These are phyloP conservation scores for Hydroisotoma schaefferi DNA, from an alignment of 2,888 invertebrate species.

Conservation along the genomic window DNA sequence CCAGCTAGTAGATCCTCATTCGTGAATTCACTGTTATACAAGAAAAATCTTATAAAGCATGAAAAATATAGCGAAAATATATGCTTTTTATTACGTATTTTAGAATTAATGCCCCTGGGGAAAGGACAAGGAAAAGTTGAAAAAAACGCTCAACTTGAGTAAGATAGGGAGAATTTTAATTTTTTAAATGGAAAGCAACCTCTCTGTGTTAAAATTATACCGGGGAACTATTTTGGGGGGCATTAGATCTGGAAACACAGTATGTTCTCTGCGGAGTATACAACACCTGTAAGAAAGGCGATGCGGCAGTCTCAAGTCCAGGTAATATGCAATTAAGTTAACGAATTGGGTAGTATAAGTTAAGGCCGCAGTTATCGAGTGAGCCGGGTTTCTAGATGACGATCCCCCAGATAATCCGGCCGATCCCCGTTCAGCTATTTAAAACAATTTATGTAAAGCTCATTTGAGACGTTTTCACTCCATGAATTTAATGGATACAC, in stretches of 20 bases:
- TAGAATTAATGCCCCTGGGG: background rate
- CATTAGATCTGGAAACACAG: conserved; percentile 9
- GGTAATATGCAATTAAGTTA: conserved; percentile 73
- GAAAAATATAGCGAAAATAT: background rate
- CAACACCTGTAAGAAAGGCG: conserved; percentile 64
- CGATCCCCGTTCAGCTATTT: conserved; percentile 30
- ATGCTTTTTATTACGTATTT: background rate
- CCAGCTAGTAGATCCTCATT: conserved; percentile 66
- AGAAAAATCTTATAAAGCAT: background rate
- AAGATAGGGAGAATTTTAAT: background rate
- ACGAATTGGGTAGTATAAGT: conserved; percentile 82
- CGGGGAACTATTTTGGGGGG: too few species aligned
- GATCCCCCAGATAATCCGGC: conserved; percentile 22
- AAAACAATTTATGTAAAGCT: background rate
- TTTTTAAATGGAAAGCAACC: conserved; percentile 15
- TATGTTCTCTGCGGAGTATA: conserved; percentile 20
- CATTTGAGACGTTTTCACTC: background rate
- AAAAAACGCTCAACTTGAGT: too few species aligned
- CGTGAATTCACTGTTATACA: conserved; percentile 69
- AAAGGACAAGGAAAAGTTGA: conserved; percentile 1
- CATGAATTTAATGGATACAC: background rate
- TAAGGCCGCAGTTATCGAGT: conserved; percentile 74
- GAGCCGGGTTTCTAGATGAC: conserved; percentile 59
- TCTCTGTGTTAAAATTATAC: conserved; percentile 7
- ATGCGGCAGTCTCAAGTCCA: conserved; percentile 76